These are phyloP conservation scores for Corythoichthys intestinalis DNA, from an alignment of 2,113 vertebrate species.

Conservation along the genomic window DNA sequence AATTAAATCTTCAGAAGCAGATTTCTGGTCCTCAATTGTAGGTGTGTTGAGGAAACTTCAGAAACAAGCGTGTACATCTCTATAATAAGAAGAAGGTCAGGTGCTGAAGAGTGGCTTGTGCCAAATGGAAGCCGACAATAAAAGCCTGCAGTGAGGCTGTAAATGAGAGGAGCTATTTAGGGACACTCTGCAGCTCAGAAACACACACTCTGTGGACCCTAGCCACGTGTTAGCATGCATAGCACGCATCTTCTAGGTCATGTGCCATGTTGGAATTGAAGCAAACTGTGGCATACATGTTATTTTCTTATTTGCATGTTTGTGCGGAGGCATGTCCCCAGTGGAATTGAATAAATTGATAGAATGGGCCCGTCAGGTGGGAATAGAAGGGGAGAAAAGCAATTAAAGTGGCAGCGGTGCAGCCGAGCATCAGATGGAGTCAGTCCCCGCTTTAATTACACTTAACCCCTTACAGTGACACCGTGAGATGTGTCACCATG, in stretches of 20 bases:
- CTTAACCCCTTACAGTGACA: slow-evolving; percentile 18
- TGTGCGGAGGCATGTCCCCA: slow-evolving; percentile 34
- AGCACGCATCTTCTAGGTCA: slow-evolving; percentile 11
- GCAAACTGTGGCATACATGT: slow-evolving; percentile 6
- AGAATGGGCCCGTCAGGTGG: slow-evolving; percentile 40
- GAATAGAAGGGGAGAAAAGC: slow-evolving; percentile 56
- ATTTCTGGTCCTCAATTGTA: not conserved
- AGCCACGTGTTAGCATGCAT: slow-evolving; percentile 28
- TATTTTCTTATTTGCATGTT: slow-evolving; percentile 54
- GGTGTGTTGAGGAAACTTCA: not conserved
- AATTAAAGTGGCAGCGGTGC: slow-evolving; percentile 58
- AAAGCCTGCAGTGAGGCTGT: slow-evolving; percentile 53
- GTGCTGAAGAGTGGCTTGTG: slow-evolving; percentile 42
- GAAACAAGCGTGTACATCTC: slow-evolving; percentile 8
- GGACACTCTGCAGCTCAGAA: slow-evolving; percentile 44
- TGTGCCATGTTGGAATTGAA: slow-evolving; percentile 6
- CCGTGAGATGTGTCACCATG: slow-evolving; percentile 22
- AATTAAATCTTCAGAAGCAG: not conserved
- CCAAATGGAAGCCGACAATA: slow-evolving; percentile 58
- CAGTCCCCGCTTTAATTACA: slow-evolving; percentile 56
- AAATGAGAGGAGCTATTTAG: slow-evolving; percentile 57
- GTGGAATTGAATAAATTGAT: slow-evolving; percentile 55
- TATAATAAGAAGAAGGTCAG: slow-evolving; percentile 40
- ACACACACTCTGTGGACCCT: slow-evolving; percentile 39
- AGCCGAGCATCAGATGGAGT: slow-evolving; percentile 47